Evolutionary conservation across 2,888 invertebrate genomes (phyloP), one percentile per base, ranked within the genome.

Genomic region (Charanyca ferruginea): DNA sequence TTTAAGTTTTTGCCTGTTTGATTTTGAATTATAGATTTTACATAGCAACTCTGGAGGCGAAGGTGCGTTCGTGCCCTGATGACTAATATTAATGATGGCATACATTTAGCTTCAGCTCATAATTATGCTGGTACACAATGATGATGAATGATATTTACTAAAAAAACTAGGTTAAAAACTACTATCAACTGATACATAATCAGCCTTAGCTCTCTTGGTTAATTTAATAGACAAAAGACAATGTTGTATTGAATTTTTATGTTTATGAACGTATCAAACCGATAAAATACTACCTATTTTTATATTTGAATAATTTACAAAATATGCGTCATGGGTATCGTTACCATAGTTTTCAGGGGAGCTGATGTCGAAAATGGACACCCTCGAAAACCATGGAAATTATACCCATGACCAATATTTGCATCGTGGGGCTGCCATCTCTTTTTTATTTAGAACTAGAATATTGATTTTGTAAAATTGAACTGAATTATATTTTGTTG

Each of bases 101-200:
- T 22, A 53, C 35, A n/a, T n/a, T 22, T 44, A 65, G 8, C 20
- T 11, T 23, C 23, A 48, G 23, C 13, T 23, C 20, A 16, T 38
- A 28, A 28, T 3, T 11, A 28, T 13, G n/a, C 28, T 45, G 20
- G 16, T 68, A 58, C 6, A 47, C 11, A 66, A 47, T 18, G 20
- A n/a, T 47, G 38, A n/a, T n/a, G n/a, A n/a, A n/a, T n/a, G n/a
- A n/a, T n/a, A n/a, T 69, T 57, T 57, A 18, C 28, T 18, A 47
- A 69, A 32, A 45, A n/a, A 41, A 47, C 4, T 20, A 22, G 22
- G 28, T 32, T 32, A 28, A 41, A 69, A 48, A 48, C 20, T 70
- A 32, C 11, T 42, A 35, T 35, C n/a, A 48, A 59, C n/a, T 59
- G 35, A 35, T 25, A 48, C 1, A 38, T 16, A 69, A 20, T 32